These are phyloP conservation scores for Lordiphosa andalusiaca DNA, from an alignment of 2,888 invertebrate genomes.

Conservation along the genomic window DNA sequence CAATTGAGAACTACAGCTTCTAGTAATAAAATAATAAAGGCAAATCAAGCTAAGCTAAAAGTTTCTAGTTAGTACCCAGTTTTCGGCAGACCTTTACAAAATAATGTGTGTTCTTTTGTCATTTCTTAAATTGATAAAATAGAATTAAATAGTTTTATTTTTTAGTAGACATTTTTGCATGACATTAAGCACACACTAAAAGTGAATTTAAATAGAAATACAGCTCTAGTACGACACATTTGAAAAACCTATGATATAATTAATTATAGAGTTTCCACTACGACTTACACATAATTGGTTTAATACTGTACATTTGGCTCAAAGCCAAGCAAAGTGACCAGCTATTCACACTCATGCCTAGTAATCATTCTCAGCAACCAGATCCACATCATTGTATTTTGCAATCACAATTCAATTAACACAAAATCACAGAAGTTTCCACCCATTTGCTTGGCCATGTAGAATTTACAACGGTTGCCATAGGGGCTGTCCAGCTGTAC, in stretches of 20 bases:
- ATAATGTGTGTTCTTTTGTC: no score
- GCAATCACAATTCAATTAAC: conserved; percentile 62
- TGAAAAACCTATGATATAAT: neutral
- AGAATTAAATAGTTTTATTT: no score
- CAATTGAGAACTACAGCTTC: no score
- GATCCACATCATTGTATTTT: conserved; percentile 27
- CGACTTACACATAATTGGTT: conserved; percentile 3
- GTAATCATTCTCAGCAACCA: conserved; percentile 12
- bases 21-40: no score
- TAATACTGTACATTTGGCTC: conserved; percentile 61
- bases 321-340: conserved; percentile 14
- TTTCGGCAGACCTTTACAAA: no score
- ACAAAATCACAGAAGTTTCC: conserved; percentile 55
- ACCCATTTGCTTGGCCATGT: conserved; percentile 2
- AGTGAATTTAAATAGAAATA: no score
- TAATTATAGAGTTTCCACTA: neutral
- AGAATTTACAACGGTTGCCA: conserved; percentile 54
- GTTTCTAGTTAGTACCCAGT: no score
- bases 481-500: conserved; percentile 31
- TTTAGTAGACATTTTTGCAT: neutral
- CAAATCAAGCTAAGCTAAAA: no score
- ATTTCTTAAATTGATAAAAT: no score
- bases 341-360: conserved; percentile 23
- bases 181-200: no score
- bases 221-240: no score